These are phyloP conservation scores for Leucophenga montana DNA, from an alignment of 2,888 invertebrate species.

Conservation along the genomic window DNA sequence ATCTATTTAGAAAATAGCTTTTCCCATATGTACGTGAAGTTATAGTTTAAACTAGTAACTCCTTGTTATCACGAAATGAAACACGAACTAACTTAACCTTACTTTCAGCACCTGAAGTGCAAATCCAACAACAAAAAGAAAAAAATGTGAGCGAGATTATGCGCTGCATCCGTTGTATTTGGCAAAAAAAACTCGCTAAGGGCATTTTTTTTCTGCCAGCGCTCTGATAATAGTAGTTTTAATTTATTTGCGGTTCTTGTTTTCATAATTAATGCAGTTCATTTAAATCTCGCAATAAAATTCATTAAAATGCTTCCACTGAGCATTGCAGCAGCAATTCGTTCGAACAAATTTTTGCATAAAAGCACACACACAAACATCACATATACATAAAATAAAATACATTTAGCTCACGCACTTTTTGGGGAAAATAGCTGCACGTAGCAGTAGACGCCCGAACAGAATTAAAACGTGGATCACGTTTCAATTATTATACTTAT, in stretches of 20 bases:
- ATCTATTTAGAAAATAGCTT: too few species aligned
- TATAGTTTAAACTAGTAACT: neutral
- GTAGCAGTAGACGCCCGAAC: slow-evolving; percentile 23
- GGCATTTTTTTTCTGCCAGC: too few species aligned
- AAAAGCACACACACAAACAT: neutral
- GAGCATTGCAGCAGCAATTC: too few species aligned
- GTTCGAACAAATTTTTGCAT: neutral
- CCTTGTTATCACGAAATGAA: slow-evolving; percentile 5
- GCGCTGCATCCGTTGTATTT: too few species aligned
- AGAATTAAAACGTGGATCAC: neutral
- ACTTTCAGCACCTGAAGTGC: slow-evolving; percentile 56
- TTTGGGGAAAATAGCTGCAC: slow-evolving; percentile 25
- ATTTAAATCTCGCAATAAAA: too few species aligned
- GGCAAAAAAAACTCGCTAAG: too few species aligned
- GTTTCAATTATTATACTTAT: neutral
- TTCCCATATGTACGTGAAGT: too few species aligned
- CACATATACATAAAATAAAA: slow-evolving; percentile 21
- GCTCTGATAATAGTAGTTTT: too few species aligned
- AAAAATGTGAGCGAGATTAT: neutral
- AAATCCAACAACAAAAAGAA: neutral
- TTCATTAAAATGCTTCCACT: too few species aligned
- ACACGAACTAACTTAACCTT: slow-evolving; percentile 52
- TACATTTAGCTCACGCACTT: slow-evolving; percentile 24
- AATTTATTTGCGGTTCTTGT: too few species aligned
- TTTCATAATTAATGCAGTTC: too few species aligned